Base-by-base conservation (phyloP, 2,113 vertebrate genomes). In the Arizona elegans region DNA sequence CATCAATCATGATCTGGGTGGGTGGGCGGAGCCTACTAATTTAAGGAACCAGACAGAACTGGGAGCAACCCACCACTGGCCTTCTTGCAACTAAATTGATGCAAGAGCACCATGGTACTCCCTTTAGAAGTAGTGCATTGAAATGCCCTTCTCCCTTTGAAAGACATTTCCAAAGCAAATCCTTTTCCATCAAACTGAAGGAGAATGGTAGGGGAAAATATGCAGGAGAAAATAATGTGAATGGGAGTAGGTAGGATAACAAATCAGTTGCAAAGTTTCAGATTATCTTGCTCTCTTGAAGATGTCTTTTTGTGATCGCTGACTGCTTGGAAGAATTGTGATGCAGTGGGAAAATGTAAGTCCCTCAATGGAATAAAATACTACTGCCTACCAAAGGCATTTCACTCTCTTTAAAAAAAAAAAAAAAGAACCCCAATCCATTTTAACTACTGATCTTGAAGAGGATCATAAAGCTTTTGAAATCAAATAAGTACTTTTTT, bases 381-480 rank as follows among this genome's bases (percentile, higher is more conserved):
- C 19, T 21, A 81, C n/a, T 81, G 33, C 38, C 53, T 29, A 94
- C 2, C 26, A 65, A 87, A 62, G 26, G 7, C 10, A 0, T 23
- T 1, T 91, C 56, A 43, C 62, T 88, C 92, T 87, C 87, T 93
- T 10, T 93, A 93, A 93, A 54, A 59, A 93, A 92, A 88, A 59
- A 93, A 93, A 93, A 55, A 59, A 93, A 92, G 90, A 59, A 55
- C 47, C 50, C 88, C 17, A 53, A n/a, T 59, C 90, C 0, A 2
- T 87, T 93, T 90, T 43, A 70, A 26, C 54, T 62, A 8, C 13
- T 93, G 54, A 4, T 93, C 93, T 62, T 92, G 70, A 53, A 59
- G 23, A 88, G 6, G 1, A 92, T 93, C 26, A 92, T 91, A 95
- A 92, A 13, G 1, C n/a, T 92, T 95, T 85, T 88, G 59, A 91